Evolutionary conservation across 2,113 vertebrate genomes (phyloP), one percentile per base, ranked within the genome.

Genomic region (Symphodus melops): DNA sequence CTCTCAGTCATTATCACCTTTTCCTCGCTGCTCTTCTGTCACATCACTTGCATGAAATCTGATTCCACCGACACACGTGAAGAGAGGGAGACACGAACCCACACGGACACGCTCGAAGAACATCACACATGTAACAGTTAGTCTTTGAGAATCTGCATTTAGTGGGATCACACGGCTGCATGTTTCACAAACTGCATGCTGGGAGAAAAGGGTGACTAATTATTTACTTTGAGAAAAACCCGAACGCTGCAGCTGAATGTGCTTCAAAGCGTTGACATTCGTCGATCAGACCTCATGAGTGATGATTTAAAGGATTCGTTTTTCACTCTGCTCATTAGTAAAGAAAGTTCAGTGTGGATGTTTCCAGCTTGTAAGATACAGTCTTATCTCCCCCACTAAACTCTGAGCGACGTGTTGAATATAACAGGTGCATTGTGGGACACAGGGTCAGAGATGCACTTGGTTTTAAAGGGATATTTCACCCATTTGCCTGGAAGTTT

Each of bases 321-420:
- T 71, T 64, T 70, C 52, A 59, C 23, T 14, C 72, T 42, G 68
- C 83, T 91, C 81, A 83, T 88, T 90, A 91, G 60, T n/a, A 5
- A 10, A 36, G 52, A 12, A 81, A 68, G 76, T 66, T 17, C 9
- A 5, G 19, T 58, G 64, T 53, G 14, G 28, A 37, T 64, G 66
- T 87, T 68, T 75, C 10, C 37, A 25, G 76, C 61, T 65, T 66
- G 75, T 61, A 76, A 55, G 53, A 82, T 81, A 16, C 9, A 72
- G 78, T 25, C 4, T 69, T 60, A 59, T 80, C 85, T 68, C 65
- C 83, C 62, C 66, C 60, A 75, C 85, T 79, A 66, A 33, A 33
- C 28, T 33, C 28, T 5, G 6, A 33, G 6, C 28, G 4, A 5
- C 5, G 28, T 33, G 28, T 33, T 33, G 6, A 33, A 33, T 33